phyloP scores from a whole-genome alignment of 2,888 invertebrate species.

The Mamestra brassicae region DNA sequence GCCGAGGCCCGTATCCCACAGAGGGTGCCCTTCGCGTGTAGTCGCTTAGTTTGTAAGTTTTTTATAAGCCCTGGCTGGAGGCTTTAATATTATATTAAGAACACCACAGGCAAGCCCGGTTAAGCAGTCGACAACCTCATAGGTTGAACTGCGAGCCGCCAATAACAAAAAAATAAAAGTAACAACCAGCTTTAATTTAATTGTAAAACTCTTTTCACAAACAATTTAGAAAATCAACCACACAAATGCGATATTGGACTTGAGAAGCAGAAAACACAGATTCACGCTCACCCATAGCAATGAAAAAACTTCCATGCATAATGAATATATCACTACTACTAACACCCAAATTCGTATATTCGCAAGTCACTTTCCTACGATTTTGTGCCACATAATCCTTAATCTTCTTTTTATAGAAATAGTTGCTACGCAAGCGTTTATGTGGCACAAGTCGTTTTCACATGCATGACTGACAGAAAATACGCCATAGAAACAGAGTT shows the following conservation, averaged over 20 bases:
- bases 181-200: not conserved
- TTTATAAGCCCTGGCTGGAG: too few species aligned
- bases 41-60: too few species aligned
- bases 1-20: too few species aligned
- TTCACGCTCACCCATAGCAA: slow-evolving; percentile 9
- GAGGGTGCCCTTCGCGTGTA: too few species aligned
- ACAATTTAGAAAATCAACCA: not conserved
- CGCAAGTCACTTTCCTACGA: not conserved
- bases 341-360: not conserved
- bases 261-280: not conserved
- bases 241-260: not conserved
- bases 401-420: not conserved
- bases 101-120: too few species aligned
- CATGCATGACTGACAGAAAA: too few species aligned
- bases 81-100: too few species aligned
- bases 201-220: not conserved
- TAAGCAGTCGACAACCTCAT: too few species aligned
- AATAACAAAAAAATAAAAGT: too few species aligned
- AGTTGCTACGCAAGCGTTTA: not conserved
- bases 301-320: not conserved
- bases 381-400: not conserved
- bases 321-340: not conserved
- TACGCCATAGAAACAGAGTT: too few species aligned
- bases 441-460: not conserved
- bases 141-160: too few species aligned